phyloP scores from a whole-genome alignment of 2,113 vertebrate genomes.

The Scalopus aquaticus region DNA sequence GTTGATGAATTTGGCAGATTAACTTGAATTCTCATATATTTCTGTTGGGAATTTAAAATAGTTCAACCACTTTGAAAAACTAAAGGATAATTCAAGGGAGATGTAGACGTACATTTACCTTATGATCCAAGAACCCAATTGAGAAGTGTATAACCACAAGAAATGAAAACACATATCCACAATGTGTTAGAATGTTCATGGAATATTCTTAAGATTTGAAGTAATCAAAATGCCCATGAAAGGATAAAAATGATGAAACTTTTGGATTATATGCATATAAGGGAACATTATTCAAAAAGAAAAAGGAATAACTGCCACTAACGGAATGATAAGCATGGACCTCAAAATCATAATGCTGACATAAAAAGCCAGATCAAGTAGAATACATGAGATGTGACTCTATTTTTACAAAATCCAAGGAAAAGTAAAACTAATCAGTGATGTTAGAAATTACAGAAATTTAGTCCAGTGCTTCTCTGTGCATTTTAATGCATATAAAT shows the following conservation, averaged over 20 bases:
- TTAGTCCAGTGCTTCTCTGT: not conserved
- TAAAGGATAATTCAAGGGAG: too few species aligned
- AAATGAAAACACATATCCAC: too few species aligned
- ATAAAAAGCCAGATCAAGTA: not conserved
- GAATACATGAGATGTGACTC: not conserved
- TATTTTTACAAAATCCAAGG: not conserved
- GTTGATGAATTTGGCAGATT: too few species aligned
- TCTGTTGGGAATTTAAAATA: too few species aligned
- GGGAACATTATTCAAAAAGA: not conserved
- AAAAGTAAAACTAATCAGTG: not conserved
- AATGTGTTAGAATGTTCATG: too few species aligned
- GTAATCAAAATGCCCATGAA: not conserved
- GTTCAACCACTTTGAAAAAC: too few species aligned
- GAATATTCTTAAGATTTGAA: slow-evolving; percentile 5
- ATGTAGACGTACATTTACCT: too few species aligned
- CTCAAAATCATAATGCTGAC: not conserved
- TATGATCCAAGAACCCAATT: too few species aligned
- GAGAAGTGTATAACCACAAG: too few species aligned
- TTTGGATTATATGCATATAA: not conserved
- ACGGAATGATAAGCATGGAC: not conserved
- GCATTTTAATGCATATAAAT: not conserved
- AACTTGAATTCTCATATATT: too few species aligned
- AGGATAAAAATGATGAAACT: not conserved
- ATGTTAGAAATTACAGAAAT: not conserved
- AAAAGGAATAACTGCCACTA: not conserved